Evolutionary conservation across 2,888 invertebrate genomes (phyloP), one percentile per base, ranked within the genome.

Genomic region (Eustalomyia histrio): DNA sequence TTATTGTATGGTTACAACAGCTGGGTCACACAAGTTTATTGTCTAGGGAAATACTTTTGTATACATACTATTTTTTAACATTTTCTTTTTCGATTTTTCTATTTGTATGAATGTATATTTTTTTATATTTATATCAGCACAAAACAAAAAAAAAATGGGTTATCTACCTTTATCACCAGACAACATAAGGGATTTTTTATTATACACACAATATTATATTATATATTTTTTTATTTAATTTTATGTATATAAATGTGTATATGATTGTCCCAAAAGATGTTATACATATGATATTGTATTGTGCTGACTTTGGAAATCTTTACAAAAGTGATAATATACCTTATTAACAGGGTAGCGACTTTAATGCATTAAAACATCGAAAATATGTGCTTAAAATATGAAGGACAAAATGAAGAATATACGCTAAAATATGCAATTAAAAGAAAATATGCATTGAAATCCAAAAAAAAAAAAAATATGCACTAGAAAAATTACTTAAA

Each of bases 81-180:
- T 60, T 16, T 35, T 7, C 10, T 18, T 10, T 61, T 61, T 21
- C 21, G n/a, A 9, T 61, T 61, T 12, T 43, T 63, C 21, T 16
- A 7, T 67, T 21, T 76, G 52, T 29, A 47, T 29, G 52, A 39
- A 0, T n/a, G n/a, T 58, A 2, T 18, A 21, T 50, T 33, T 61
- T 47, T 29, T 52, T 43, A 2, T 14, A 14, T 58, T 60, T 57
- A 24, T 21, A 72, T 78, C 47, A 67, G 43, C 60, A 67, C 0
- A 17, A 72, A 29, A 35, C 7, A 18, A 29, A 8, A 68, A 29
- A 52, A 68, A 80, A 79, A 57, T 73, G 39, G 65, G 61, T 61
- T 72, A 80, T 76, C 67, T 76, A 80, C 76, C 71, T 76, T 67
- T 72, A 76, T 71, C 55, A 76, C 57, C 14, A 43, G 57, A 72